Evolutionary conservation across 2,888 invertebrate species (phyloP), one percentile per base, ranked within the genome.

Genomic region (Dynastes hyllus): DNA sequence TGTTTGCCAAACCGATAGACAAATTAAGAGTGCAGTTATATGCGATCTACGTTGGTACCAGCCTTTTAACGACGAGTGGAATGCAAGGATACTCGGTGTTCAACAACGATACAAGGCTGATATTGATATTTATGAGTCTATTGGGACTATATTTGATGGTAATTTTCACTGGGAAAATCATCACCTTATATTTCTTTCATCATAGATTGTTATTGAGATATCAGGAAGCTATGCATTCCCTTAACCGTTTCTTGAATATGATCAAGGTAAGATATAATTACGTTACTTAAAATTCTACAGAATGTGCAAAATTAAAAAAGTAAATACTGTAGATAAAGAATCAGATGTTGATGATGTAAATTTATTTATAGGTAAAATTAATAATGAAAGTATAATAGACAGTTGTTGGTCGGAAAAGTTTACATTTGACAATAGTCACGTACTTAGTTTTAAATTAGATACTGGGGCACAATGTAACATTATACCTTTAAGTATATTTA

Each of bases 81-180:
- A 80, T 80, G 65, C 79, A 80, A 70, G 80, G 81, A 55, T 81
- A 78, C 40, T 16, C 22, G 11, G n/a, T 76, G 11, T 45, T 75
- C 0, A 66, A 16, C 4, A 45, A 78, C 11, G 50, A 61, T n/a
- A 66, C 61, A 4, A 58, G 65, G 9, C 29, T 45, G 2, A 67
- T 80, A 13, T 27, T 69, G 13, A 77, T 40, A 22, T 2, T 79
- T 29, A 67, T 80, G 40, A 75, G 65, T 22, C 29, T 80, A 8
- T 8, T 75, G 29, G 79, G 77, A 13, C 13, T 77, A 5, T 75
- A 65, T 32, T 27, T 77, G 5, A 77, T 67, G 2, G 66, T 79
- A 2, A 45, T 67, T 1, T 78, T 75, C 45, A 70, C 80, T 37
- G 80, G 77, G 16, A 75, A 50, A 37, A 37, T 75, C 37, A 75